Evolutionary conservation across 2,797 vertebrate genomes (phyloP).

Genomic region (Phoebastria nigripes): DNA sequence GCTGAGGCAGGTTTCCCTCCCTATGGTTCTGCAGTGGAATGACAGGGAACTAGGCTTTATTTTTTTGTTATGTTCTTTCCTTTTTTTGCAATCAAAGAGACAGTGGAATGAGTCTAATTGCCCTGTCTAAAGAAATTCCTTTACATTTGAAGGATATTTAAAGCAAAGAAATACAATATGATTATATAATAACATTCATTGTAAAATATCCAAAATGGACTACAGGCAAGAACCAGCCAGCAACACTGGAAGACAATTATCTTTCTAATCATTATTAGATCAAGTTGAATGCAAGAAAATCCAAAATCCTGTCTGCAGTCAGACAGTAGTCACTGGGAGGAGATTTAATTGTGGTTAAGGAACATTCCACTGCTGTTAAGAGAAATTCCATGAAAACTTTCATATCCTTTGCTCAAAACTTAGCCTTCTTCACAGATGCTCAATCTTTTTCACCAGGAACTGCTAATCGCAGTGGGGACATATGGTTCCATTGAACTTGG

Average conservation of each 20-base stretch:
- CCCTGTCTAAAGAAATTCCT: neutral
- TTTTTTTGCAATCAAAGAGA: neutral
- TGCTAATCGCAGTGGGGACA: neutral
- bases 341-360: neutral
- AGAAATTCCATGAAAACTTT: neutral
- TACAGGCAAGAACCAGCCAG: neutral
- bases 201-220: neutral
- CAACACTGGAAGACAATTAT: neutral
- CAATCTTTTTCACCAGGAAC: neutral
- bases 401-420: neutral
- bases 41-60: neutral
- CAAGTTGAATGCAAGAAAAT: neutral
- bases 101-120: neutral
- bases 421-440: constrained; percentile 22
- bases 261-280: neutral
- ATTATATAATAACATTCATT: neutral
- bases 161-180: neutral
- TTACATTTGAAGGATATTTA: neutral
- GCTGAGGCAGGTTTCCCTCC: neutral
- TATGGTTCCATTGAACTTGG: constrained; percentile 34
- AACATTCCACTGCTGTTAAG: neutral
- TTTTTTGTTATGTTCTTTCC: neutral
- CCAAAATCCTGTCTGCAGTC: neutral
- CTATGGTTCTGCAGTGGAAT: neutral
- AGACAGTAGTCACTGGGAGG: neutral